phyloP scores from a whole-genome alignment of 2,113 vertebrate genomes.

The Phalacrocorax aristotelis region DNA sequence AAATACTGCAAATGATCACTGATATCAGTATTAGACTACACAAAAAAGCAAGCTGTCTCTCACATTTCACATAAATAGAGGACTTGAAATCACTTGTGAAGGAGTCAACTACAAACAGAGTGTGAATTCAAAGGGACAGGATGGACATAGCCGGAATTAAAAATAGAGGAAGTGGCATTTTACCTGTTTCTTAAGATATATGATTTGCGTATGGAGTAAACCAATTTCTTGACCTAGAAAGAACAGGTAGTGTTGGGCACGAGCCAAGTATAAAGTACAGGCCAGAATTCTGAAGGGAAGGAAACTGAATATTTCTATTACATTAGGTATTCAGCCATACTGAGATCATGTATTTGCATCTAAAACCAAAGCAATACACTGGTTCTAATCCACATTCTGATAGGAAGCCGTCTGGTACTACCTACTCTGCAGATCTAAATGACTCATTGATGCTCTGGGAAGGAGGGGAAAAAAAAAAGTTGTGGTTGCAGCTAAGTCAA shows the following conservation, averaged over 20 bases:
- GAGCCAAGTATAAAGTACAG: neutral
- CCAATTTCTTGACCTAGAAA: neutral
- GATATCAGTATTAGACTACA: neutral
- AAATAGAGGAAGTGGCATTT: neutral
- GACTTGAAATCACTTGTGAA: neutral
- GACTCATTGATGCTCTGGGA: neutral
- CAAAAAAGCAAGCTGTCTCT: neutral
- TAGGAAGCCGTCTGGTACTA: neutral
- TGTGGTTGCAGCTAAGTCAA: neutral
- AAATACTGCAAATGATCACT: neutral
- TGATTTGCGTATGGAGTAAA: neutral
- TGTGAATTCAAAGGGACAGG: neutral
- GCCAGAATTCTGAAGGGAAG: neutral
- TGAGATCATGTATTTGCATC: neutral
- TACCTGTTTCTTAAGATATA: neutral
- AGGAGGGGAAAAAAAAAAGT: neutral
- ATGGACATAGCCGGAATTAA: neutral
- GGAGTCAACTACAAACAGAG: neutral
- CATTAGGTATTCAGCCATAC: neutral
- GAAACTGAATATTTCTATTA: neutral
- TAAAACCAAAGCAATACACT: neutral
- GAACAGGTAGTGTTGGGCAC: neutral
- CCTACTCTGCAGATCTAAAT: slow-evolving; percentile 15
- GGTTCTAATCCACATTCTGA: neutral
- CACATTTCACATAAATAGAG: neutral